Percentiles rank a stretch among this genome's conserved stretches.
Evolutionary conservation across 2,888 invertebrate species (phyloP).

Genomic region (Nysson spinosus): DNA sequence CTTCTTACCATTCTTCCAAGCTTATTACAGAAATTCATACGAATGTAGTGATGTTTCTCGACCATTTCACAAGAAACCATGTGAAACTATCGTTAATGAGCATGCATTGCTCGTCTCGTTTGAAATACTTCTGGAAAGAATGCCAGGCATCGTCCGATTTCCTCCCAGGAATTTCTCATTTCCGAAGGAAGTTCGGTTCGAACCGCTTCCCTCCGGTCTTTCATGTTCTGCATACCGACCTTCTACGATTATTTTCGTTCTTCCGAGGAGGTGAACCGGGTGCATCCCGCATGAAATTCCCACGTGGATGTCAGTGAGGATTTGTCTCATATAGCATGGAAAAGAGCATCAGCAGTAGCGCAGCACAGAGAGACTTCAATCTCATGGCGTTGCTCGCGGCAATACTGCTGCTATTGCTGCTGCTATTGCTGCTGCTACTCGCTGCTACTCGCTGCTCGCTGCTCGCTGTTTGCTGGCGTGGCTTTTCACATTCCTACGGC

Average conservation of each 20-base stretch:
- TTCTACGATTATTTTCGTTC: slow-evolving; percentile 38
- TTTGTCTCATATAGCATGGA: slow-evolving; percentile 32
- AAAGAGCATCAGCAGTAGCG: slow-evolving; percentile 23
- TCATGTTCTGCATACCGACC: slow-evolving; percentile 13
- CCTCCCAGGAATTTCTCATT: background rate
- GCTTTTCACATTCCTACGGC: slow-evolving; percentile 63
- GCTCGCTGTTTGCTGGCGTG: slow-evolving; percentile 48
- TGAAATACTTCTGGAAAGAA: too few relatives aligned
- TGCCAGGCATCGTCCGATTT: background rate
- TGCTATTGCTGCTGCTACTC: too few relatives aligned
- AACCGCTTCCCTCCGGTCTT: background rate
- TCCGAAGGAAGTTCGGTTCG: background rate
- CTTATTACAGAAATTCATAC: background rate
- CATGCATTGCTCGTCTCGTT: too few relatives aligned
- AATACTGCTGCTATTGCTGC: background rate
- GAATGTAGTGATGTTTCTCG: too few relatives aligned
- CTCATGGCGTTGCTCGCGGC: slow-evolving; percentile 39
- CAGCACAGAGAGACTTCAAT: slow-evolving; percentile 17
- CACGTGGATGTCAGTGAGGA: slow-evolving; percentile 23
- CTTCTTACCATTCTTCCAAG: background rate
- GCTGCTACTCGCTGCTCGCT: too few relatives aligned
- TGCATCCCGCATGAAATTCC: slow-evolving; percentile 33
- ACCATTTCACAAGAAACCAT: too few relatives aligned
- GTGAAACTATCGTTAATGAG: too few relatives aligned
- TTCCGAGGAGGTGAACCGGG: slow-evolving; percentile 23